Conservation (phyloP, 2,113 vertebrate species). For the Chauna torquata region DNA sequence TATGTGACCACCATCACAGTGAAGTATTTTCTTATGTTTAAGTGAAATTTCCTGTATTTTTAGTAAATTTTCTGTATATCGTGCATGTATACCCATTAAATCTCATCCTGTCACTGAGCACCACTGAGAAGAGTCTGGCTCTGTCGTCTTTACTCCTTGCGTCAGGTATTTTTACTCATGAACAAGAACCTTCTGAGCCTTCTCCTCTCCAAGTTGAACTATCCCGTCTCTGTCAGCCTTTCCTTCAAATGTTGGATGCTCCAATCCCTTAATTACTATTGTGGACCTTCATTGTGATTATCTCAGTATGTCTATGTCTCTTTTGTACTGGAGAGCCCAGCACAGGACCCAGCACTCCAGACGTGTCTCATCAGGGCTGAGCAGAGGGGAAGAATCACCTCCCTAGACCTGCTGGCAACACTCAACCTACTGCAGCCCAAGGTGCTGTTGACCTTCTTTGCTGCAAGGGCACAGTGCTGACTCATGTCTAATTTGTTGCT, state of each 20-base stretch:
- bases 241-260: neutral
- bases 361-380: neutral
- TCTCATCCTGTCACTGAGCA: neutral
- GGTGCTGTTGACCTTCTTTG: neutral
- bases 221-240: neutral
- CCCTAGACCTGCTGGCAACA: neutral
- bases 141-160: neutral
- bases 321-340: neutral
- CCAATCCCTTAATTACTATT: neutral
- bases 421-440: neutral
- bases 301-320: neutral
- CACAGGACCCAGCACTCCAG: neutral
- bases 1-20: neutral
- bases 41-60: neutral
- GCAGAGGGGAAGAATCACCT: neutral
- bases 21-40: neutral
- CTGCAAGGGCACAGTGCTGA: neutral
- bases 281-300: neutral
- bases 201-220: neutral
- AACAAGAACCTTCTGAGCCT: neutral
- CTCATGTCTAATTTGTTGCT: neutral
- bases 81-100: neutral
- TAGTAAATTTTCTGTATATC: neutral
- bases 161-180: accelerated
- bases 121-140: neutral